Conservation (phyloP, 2,888 invertebrate species). For the Venusia cambrica region DNA sequence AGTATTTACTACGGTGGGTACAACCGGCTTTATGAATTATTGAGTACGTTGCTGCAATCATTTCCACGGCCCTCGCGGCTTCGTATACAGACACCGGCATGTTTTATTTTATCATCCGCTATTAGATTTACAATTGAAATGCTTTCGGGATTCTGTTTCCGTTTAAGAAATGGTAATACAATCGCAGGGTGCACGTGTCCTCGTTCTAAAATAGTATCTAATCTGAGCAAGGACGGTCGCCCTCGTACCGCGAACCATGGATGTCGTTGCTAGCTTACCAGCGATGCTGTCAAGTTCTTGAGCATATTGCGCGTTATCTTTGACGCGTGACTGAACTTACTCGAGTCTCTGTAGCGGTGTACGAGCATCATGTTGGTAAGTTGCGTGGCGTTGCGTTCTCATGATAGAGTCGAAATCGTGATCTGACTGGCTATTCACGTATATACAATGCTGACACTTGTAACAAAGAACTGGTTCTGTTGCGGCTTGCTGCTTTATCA, state of each 20-base stretch:
- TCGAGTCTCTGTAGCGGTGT: conserved; percentile 35
- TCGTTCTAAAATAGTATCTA: conserved; percentile 51
- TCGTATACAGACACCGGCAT: conserved; percentile 33
- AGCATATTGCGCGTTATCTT: conserved; percentile 37
- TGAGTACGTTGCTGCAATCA: conserved; percentile 36
- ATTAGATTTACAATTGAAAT: conserved; percentile 51
- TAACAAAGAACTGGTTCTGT: conserved; percentile 60
- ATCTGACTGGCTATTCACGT: conserved; percentile 30
- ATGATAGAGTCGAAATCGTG: conserved; percentile 40
- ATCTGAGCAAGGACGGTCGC: conserved; percentile 44
- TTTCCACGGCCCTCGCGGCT: conserved; percentile 42
- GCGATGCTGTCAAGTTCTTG: conserved; percentile 38
- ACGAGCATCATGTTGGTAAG: conserved; percentile 33
- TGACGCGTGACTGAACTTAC: conserved; percentile 30
- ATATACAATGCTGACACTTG: conserved; percentile 32
- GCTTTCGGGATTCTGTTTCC: conserved; percentile 47
- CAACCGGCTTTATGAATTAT: conserved; percentile 39
- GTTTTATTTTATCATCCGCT: conserved; percentile 44
- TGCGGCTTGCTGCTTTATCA: conserved; percentile 46
- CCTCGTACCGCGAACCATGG: conserved; percentile 35
- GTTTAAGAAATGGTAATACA: conserved; percentile 45
- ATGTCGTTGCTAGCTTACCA: conserved; percentile 35
- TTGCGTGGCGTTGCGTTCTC: conserved; percentile 32
- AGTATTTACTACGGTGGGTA: conserved; percentile 25
- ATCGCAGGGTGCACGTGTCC: conserved; percentile 39